A percentile compares a stretch with the other conserved stretches of the same genome.
phyloP scores from a whole-genome alignment of 2,797 vertebrate species.

The Melanotaenia trifasciata region DNA sequence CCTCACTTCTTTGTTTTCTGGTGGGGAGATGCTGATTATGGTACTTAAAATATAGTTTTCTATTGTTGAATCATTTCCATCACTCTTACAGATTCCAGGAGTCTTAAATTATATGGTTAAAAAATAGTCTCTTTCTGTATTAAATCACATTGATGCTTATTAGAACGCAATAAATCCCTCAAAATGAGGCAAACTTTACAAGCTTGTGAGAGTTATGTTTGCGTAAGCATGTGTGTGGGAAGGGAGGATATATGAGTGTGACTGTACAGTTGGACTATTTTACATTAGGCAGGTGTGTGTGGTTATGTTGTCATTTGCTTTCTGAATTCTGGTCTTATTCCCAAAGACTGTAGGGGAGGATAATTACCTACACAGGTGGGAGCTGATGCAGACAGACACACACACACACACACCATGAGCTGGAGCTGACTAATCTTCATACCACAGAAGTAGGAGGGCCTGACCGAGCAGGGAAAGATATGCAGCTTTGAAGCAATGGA shows the following conservation, averaged over 20 bases:
- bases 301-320: constrained; percentile 21
- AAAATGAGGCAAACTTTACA: constrained; percentile 71
- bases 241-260: background rate
- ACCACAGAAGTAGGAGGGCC: constrained; percentile 35
- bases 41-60: constrained; percentile 59
- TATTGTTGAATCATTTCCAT: constrained; percentile 58
- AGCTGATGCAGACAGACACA: constrained; percentile 7
- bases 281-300: constrained; percentile 9
- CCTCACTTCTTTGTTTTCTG: constrained; percentile 39
- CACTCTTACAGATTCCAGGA: constrained; percentile 62
- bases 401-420: constrained; percentile 42
- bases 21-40: constrained; percentile 44
- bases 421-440: constrained; percentile 54
- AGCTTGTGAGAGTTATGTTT: constrained; percentile 29
- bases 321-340: constrained; percentile 29
- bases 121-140: constrained; percentile 55
- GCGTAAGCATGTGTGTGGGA: background rate
- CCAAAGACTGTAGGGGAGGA: constrained; percentile 27
- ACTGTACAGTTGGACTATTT: constrained; percentile 3
- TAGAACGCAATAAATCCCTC: constrained; percentile 80
- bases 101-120: constrained; percentile 64
- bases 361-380: constrained; percentile 63
- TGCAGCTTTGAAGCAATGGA: constrained; percentile 35
- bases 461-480: constrained; percentile 47
- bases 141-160: constrained; percentile 81